Evolutionary conservation across 2,888 invertebrate genomes (phyloP).

Genomic region (Pristionchus arcanus): DNA sequence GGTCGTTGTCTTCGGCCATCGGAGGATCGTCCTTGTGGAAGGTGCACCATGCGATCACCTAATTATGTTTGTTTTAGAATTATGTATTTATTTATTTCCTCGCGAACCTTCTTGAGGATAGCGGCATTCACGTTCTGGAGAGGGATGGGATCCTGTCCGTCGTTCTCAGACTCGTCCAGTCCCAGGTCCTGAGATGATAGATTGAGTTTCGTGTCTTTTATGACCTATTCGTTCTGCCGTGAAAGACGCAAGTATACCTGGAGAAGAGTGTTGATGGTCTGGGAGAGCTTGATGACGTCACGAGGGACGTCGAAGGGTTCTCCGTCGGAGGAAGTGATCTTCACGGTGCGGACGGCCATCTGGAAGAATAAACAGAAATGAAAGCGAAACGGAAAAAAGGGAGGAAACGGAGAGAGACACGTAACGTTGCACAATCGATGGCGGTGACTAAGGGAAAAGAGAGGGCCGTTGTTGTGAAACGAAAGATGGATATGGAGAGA

Average conservation of each 20-base stretch:
- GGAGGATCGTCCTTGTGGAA: slow-evolving; percentile 88
- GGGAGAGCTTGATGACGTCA: slow-evolving; percentile 96
- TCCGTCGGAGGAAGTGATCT: slow-evolving; percentile 67
- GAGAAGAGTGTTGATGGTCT: slow-evolving; percentile 98
- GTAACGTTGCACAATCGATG: slow-evolving; percentile 4
- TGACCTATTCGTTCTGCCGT: background rate
- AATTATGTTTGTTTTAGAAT: background rate
- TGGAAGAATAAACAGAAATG: background rate
- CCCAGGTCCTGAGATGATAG: slow-evolving; percentile 80
- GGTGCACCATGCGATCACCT: slow-evolving; percentile 81
- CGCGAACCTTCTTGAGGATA: slow-evolving; percentile 90
- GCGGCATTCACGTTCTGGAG: slow-evolving; percentile 97
- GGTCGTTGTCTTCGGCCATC: slow-evolving; percentile 92
- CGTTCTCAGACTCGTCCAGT: slow-evolving; percentile 84
- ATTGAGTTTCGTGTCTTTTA: background rate
- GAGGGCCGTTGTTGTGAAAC: background rate
- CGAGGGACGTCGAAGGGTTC: slow-evolving; percentile 85
- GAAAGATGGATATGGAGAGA: background rate
- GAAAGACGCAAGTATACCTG: slow-evolving; percentile 82
- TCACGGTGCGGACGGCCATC: slow-evolving; percentile 55
- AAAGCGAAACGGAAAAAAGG: background rate
- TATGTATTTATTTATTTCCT: background rate
- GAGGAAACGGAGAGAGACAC: background rate
- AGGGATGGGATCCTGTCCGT: slow-evolving; percentile 91
- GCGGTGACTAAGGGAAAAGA: background rate